Conservation (phyloP, 2,888 invertebrate genomes). For the Sthenelais limicola region DNA sequence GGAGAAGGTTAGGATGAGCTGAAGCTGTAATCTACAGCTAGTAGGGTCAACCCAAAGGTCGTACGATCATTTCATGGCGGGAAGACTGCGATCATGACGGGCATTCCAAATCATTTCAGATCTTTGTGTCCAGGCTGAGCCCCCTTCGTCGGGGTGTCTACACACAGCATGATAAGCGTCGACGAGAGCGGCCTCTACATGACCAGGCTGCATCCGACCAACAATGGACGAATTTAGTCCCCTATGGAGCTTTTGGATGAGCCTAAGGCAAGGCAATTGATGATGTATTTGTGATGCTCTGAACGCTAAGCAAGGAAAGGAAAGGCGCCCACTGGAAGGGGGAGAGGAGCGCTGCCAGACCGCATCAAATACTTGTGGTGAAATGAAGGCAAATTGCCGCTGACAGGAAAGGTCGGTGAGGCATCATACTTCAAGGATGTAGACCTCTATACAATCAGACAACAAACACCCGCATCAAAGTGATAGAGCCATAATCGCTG, state of each 20-base stretch:
- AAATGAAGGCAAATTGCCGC: constrained; percentile 33
- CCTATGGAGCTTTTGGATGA: background rate
- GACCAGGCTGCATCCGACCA: background rate
- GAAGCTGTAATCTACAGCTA: too few relatives aligned
- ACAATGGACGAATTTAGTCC: constrained; percentile 33
- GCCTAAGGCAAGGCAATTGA: constrained; percentile 1
- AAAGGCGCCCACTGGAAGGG: background rate
- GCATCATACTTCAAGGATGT: constrained; percentile 35
- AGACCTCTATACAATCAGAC: too few relatives aligned
- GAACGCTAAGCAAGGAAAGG: too few relatives aligned
- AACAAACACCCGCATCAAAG: too few relatives aligned
- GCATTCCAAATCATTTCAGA: constrained; percentile 7
- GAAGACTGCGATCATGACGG: constrained; percentile 11
- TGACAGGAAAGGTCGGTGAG: constrained; percentile 15
- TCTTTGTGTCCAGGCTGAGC: background rate
- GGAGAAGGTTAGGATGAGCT: too few relatives aligned
- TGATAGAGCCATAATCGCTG: too few relatives aligned
- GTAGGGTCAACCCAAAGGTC: background rate
- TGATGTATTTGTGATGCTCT: constrained; percentile 36
- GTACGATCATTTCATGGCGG: constrained; percentile 34
- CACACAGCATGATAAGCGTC: background rate
- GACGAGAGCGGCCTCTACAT: background rate
- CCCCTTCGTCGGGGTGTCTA: background rate
- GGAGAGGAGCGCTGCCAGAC: constrained; percentile 10
- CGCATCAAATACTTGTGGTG: constrained; percentile 5